Conservation (phyloP, 1,140 invertebrate species). For the Heliconius eleuchia region DNA sequence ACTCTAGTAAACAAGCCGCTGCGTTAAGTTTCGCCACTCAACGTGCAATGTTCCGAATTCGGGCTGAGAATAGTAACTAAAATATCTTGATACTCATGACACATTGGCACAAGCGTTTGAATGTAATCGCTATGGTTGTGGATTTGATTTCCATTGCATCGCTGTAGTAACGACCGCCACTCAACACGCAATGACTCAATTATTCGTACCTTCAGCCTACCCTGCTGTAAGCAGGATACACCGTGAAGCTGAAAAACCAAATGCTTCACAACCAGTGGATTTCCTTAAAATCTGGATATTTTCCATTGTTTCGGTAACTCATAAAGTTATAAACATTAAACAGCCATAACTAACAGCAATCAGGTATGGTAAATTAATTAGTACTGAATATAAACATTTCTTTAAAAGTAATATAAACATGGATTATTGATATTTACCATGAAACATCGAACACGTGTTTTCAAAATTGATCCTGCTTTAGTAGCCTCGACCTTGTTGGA, state of each 20-base stretch:
- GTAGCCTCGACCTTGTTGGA: slow-evolving; percentile 16
- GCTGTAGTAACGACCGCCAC: no score
- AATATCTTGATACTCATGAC: no score
- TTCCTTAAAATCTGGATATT: neutral
- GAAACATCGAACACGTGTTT: neutral
- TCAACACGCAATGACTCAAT: no score
- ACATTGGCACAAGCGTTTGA: no score
- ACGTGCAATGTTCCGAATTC: no score
- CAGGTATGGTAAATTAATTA: slow-evolving; percentile 26
- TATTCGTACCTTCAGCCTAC: no score
- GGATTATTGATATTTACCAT: slow-evolving; percentile 21
- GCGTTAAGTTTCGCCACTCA: no score
- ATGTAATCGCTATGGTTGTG: no score
- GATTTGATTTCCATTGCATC: no score
- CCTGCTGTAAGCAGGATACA: no score
- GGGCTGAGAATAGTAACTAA: no score
- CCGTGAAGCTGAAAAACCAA: neutral
- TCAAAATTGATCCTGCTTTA: neutral
- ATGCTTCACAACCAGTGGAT: neutral
- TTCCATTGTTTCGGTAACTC: neutral
- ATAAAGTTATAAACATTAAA: neutral
- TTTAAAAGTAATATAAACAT: slow-evolving; percentile 19
- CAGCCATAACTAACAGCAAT: slow-evolving; percentile 14
- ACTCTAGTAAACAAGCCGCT: no score
- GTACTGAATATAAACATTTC: slow-evolving; percentile 17